Evolutionary conservation across 2,888 invertebrate genomes (phyloP), one percentile per base, ranked within the genome.

Genomic region (Pachymerium ferrugineum): DNA sequence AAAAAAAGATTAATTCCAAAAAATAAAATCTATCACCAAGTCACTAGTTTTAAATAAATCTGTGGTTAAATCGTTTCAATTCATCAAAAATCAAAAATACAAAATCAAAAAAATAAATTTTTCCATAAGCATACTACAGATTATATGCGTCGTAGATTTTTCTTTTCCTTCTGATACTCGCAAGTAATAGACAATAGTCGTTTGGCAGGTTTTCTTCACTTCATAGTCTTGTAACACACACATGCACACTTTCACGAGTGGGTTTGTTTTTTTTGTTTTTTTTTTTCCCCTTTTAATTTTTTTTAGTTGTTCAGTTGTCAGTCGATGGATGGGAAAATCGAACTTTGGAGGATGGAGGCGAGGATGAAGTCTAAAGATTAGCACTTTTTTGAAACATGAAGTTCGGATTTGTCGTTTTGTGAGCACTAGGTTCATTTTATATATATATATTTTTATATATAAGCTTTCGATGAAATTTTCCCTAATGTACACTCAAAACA

Each of bases 111-210:
- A 47, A 4, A 47, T 14, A 16, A 47, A 47, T 16, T n/a, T n/a
- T n/a, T n/a, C n/a, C n/a, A 22, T 47, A 47, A 47, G 47, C 47
- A 47, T 22, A 16, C 47, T 47, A 47, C 47, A 47, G 47, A 47
- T 47, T 47, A 47, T 47, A 47, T 47, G 47, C 47, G 47, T n/a
- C 30, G 70, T 31, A 70, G 70, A 31, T 70, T 70, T 70, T 70
- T 30, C 33, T 70, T 30, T n/a, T 68, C 67, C 14, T 68, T 68
- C 30, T 68, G 47, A n/a, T n/a, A n/a, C n/a, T n/a, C n/a, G n/a
- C n/a, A n/a, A n/a, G n/a, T n/a, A n/a, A n/a, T n/a, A n/a, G n/a
- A n/a, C n/a, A n/a, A n/a, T n/a, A n/a, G n/a, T n/a, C n/a, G n/a
- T n/a, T n/a, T n/a, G n/a, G n/a, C n/a, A n/a, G n/a, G n/a, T n/a